Percentiles rank a stretch among this genome's conserved stretches.
phyloP scores from a whole-genome alignment of 2,888 invertebrate genomes.

The Anthophora plumipes region DNA sequence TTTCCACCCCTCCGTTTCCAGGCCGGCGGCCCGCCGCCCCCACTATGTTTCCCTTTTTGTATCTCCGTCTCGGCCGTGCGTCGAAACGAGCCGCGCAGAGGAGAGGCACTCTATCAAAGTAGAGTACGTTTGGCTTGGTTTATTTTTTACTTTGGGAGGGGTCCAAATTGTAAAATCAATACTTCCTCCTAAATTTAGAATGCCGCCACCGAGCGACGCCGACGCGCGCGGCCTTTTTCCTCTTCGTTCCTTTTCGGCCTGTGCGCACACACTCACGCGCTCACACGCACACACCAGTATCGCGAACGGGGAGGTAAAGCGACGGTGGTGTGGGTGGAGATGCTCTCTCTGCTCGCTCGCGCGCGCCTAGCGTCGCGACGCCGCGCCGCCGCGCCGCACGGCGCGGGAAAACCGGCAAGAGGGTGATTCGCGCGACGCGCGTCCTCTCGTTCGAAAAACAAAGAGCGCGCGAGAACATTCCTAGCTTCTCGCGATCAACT shows the following conservation, averaged over 20 bases:
- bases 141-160: slow-evolving; percentile 84
- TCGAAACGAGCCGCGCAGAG: slow-evolving; percentile 80
- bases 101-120: slow-evolving; percentile 84
- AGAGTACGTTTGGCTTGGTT: slow-evolving; percentile 84
- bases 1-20: slow-evolving; percentile 46
- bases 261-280: neutral
- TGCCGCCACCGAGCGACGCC: slow-evolving; percentile 71
- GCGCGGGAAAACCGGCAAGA: slow-evolving; percentile 27
- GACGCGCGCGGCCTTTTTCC: slow-evolving; percentile 62
- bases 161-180: slow-evolving; percentile 85
- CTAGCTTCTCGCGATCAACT: neutral
- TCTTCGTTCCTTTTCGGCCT: slow-evolving; percentile 47
- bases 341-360: too few relatives aligned
- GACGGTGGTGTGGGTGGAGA: neutral
- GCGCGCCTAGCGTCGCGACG: slow-evolving; percentile 4
- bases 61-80: slow-evolving; percentile 73
- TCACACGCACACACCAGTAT: too few relatives aligned
- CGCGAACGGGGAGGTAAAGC: neutral
- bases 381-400: neutral
- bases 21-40: slow-evolving; percentile 30
- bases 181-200: slow-evolving; percentile 84
- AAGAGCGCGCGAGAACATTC: slow-evolving; percentile 34
- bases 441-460: slow-evolving; percentile 56
- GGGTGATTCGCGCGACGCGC: slow-evolving; percentile 33
- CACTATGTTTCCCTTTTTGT: slow-evolving; percentile 61